Percentiles rank a stretch among this genome's conserved stretches.
Evolutionary conservation across 1,140 invertebrate species (phyloP).

Genomic region (Pseudomyrmex gracilis): DNA sequence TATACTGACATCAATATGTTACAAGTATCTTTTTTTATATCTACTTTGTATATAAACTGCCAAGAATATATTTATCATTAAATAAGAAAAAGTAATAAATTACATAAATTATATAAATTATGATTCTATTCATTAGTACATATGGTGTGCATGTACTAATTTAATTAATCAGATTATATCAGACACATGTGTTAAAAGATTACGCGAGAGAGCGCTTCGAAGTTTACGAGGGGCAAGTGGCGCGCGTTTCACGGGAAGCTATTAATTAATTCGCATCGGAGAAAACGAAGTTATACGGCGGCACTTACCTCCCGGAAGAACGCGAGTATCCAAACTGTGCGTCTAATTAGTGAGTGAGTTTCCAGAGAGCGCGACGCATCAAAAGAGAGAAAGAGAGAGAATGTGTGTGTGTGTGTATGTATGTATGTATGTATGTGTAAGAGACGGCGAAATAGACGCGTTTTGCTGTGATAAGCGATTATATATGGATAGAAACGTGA

Average conservation of each 20-base stretch:
- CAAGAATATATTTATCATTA: neutral
- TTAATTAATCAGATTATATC: slow-evolving; percentile 45
- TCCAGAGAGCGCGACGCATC: slow-evolving; percentile 66
- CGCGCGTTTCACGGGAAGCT: slow-evolving; percentile 26
- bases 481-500: slow-evolving; percentile 49
- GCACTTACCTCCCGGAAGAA: slow-evolving; percentile 73
- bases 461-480: slow-evolving; percentile 66
- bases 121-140: neutral
- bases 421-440: neutral
- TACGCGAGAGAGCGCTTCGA: neutral
- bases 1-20: no score
- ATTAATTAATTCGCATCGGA: slow-evolving; percentile 72
- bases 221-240: slow-evolving; percentile 11
- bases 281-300: slow-evolving; percentile 71
- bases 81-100: neutral
- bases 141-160: neutral
- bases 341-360: slow-evolving; percentile 75
- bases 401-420: neutral
- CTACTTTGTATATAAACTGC: neutral
- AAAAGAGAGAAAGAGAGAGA: slow-evolving; percentile 6
- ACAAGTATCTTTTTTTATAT: no score
- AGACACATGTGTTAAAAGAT: slow-evolving; percentile 27
- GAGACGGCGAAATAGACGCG: slow-evolving; percentile 9
- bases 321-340: slow-evolving; percentile 75
- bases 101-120: no score